These are phyloP conservation scores for Apostichopus leukothele DNA, from an alignment of 53 echinoderm and acorn worm species.

Conservation along the genomic window DNA sequence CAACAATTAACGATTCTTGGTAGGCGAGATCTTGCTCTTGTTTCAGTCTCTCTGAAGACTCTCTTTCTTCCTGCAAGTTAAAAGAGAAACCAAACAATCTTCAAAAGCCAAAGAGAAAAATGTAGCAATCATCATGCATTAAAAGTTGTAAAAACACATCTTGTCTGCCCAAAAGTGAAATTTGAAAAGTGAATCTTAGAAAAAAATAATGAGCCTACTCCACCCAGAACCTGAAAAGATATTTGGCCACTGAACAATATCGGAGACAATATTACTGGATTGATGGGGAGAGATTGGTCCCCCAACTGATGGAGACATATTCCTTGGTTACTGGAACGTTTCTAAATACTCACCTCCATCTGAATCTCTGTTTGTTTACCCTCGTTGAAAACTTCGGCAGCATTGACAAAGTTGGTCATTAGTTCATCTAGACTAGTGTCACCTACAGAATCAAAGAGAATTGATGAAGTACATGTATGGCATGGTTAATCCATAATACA, in stretches of 20 bases:
- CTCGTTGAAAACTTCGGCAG: conserved; percentile 83
- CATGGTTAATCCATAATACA: no score
- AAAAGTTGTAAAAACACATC: no score
- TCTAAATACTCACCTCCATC: conserved; percentile 71
- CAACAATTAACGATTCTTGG: conserved; percentile 87
- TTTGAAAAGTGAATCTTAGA: no score
- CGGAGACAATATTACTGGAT: no score
- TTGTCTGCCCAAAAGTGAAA: no score
- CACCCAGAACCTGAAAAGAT: no score
- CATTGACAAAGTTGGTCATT: conserved; percentile 91
- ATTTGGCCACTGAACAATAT: no score
- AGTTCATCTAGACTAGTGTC: conserved; percentile 89
- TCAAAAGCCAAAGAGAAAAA: no score
- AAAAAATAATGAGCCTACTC: no score
- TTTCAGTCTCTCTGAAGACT: conserved; percentile 74
- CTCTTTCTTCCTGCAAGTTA: conserved; percentile 76
- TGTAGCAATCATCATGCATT: no score
- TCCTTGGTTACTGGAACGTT: no score
- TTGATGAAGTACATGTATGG: no score
- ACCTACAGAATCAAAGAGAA: conserved; percentile 51
- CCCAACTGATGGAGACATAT: neutral
- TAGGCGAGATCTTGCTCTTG: conserved; percentile 94
- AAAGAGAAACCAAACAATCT: neutral
- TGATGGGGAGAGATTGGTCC: neutral
- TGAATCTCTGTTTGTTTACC: conserved; percentile 74